Conservation (phyloP, 2,797 vertebrate genomes). For the Poeciliopsis paucimaculata region DNA sequence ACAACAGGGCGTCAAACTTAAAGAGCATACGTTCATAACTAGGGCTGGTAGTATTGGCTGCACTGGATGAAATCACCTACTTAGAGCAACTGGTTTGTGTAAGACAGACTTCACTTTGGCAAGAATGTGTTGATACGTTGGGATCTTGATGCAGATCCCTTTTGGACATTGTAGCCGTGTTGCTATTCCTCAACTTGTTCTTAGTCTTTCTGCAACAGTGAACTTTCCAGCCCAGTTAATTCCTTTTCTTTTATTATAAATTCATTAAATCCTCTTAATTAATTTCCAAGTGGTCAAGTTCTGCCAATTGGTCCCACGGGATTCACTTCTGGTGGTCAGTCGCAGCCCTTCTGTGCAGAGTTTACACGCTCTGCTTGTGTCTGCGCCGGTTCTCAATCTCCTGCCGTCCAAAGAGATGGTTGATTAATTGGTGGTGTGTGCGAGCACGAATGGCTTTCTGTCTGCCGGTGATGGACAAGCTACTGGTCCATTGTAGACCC, state of each 20-base stretch:
- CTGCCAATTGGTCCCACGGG: neutral
- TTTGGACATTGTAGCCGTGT: too few relatives aligned
- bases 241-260: neutral
- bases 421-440: constrained; percentile 7
- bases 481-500: neutral
- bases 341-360: neutral
- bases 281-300: neutral
- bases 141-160: neutral
- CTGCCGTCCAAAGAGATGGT: neutral
- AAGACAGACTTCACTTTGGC: neutral
- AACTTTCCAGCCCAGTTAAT: neutral
- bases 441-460: constrained; percentile 4
- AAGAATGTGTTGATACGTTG: neutral
- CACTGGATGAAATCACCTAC: neutral
- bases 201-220: neutral
- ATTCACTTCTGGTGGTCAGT: neutral
- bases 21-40: neutral
- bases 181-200: neutral
- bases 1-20: neutral
- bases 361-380: neutral
- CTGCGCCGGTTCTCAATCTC: neutral
- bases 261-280: neutral
- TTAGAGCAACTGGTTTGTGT: neutral
- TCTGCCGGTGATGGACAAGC: constrained; percentile 8
- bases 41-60: neutral